A percentile compares a stretch with the other conserved stretches of the same genome.
Conservation (phyloP, 2,113 vertebrate genomes). For the Bettongia penicillata region DNA sequence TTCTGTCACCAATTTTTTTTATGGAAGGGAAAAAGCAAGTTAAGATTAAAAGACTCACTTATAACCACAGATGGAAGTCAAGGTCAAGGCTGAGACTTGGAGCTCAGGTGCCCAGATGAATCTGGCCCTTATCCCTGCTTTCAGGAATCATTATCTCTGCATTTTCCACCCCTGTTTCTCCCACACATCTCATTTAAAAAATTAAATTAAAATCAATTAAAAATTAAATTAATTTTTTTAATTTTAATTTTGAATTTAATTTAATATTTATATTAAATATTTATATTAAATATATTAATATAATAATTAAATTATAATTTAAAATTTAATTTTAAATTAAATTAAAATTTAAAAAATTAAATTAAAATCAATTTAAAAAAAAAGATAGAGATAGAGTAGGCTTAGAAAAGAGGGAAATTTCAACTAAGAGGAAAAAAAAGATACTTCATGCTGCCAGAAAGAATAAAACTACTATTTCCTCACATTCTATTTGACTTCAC, state of each 20-base stretch:
- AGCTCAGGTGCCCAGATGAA: background rate
- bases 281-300: too few species aligned
- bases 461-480: background rate
- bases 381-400: background rate
- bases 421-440: background rate
- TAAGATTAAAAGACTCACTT: conserved; percentile 4
- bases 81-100: conserved; percentile 4
- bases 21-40: conserved; percentile 39
- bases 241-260: too few species aligned
- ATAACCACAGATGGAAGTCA: background rate
- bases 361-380: too few species aligned
- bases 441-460: background rate
- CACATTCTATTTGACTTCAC: background rate
- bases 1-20: conserved; percentile 20
- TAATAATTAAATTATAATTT: too few species aligned
- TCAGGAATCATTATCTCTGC: background rate
- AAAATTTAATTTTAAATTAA: too few species aligned
- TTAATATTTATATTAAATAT: too few species aligned
- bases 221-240: too few species aligned
- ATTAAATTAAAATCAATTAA: too few species aligned
- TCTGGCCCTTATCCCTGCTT: background rate
- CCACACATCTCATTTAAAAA: background rate
- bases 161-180: background rate
- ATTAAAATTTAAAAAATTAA: too few species aligned
- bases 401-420: background rate